A percentile compares a stretch with the other conserved stretches of the same genome.
phyloP scores from a whole-genome alignment of 2,888 invertebrate species.

The Balanococcus diminutus region DNA sequence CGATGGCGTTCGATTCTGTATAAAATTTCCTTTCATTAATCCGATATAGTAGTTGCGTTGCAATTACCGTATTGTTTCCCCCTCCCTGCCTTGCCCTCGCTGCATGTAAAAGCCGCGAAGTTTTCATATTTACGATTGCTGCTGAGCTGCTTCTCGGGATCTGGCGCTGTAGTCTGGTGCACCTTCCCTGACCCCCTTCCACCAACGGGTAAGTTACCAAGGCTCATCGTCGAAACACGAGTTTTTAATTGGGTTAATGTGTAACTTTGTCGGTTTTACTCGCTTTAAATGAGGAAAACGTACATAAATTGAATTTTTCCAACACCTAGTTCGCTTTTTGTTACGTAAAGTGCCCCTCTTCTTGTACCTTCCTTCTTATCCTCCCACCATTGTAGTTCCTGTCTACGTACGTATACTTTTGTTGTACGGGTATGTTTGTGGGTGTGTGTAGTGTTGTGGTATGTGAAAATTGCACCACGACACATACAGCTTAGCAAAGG shows the following conservation, averaged over 20 bases:
- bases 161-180: not conserved
- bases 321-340: not conserved
- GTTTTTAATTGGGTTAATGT: slow-evolving; percentile 37
- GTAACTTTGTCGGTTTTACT: slow-evolving; percentile 28
- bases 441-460: not conserved
- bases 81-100: not conserved
- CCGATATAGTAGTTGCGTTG: slow-evolving; percentile 8
- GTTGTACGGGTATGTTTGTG: not conserved
- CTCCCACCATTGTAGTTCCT: not conserved
- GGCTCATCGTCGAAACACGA: not conserved
- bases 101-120: not conserved
- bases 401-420: not conserved
- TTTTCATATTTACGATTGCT: slow-evolving; percentile 25
- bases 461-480: too few relatives aligned
- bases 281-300: slow-evolving; percentile 6
- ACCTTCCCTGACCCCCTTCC: not conserved
- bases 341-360: not conserved
- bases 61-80: slow-evolving; percentile 21
- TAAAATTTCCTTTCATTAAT: slow-evolving; percentile 12
- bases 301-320: slow-evolving; percentile 23
- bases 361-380: not conserved
- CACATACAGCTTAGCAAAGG: too few relatives aligned
- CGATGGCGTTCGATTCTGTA: not conserved
- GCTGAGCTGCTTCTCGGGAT: not conserved
- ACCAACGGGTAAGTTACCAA: not conserved